Evolutionary conservation across 2,797 vertebrate genomes (phyloP).

Genomic region (Sebastes oblongus): DNA sequence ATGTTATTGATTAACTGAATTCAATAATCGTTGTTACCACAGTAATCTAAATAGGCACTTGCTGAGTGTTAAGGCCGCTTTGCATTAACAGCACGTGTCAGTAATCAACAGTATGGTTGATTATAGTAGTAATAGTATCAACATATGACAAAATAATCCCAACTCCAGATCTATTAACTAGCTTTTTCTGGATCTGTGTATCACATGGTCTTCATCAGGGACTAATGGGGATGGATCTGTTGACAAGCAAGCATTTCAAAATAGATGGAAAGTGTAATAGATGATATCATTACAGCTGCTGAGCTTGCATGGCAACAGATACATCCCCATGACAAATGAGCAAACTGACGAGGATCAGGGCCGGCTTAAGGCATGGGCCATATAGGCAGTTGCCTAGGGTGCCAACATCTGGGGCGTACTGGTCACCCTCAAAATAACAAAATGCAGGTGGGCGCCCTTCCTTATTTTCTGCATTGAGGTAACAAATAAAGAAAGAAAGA

Average conservation of each 20-base stretch:
- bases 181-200: background rate
- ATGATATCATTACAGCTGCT: background rate
- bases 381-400: background rate
- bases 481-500: background rate
- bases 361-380: background rate
- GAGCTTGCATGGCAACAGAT: background rate
- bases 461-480: background rate
- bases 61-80: background rate
- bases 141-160: background rate
- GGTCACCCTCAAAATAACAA: background rate
- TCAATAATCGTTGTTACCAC: background rate
- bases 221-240: background rate
- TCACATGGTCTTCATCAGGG: background rate
- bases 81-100: background rate
- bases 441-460: background rate
- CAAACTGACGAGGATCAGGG: background rate
- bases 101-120: background rate
- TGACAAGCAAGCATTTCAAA: background rate
- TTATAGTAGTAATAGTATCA: too few species aligned
- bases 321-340: background rate
- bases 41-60: background rate
- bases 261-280: background rate
- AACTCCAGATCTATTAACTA: background rate
- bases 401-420: background rate
- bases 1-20: background rate